Conservation (phyloP, 2,113 vertebrate genomes). For the Notechis scutatus region DNA sequence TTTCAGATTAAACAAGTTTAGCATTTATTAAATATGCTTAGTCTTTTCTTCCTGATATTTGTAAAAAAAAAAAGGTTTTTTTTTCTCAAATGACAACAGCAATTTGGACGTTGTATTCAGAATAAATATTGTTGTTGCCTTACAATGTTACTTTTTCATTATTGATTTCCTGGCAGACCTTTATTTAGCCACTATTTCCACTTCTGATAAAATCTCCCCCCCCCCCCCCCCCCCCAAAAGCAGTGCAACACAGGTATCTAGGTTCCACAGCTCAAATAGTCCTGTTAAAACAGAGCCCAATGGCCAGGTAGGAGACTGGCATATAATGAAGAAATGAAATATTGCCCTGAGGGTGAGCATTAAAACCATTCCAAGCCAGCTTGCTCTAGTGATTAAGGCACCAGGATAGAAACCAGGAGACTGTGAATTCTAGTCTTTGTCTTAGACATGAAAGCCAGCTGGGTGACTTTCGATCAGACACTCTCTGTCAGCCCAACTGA, state of each 20-base stretch:
- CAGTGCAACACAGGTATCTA: neutral
- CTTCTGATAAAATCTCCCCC: neutral
- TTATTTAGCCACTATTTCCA: neutral
- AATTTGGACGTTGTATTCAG: neutral
- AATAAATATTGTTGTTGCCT: neutral
- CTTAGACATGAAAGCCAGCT: neutral
- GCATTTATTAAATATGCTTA: neutral
- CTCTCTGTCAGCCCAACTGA: neutral
- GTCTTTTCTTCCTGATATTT: neutral
- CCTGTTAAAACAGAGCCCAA: neutral
- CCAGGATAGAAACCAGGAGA: neutral
- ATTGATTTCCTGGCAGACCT: neutral
- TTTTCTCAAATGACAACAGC: neutral
- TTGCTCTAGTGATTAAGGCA: neutral
- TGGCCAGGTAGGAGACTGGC: neutral
- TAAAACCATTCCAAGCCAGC: neutral
- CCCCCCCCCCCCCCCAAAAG: fast-evolving
- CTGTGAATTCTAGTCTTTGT: neutral
- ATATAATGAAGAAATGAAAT: neutral
- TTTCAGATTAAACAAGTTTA: neutral
- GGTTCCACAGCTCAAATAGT: neutral
- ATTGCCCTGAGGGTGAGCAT: neutral
- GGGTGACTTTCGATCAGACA: neutral
- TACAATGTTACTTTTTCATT: neutral
- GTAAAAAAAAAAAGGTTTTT: neutral